Conservation (phyloP, 2,113 vertebrate species). For the Copsychus sechellarum region DNA sequence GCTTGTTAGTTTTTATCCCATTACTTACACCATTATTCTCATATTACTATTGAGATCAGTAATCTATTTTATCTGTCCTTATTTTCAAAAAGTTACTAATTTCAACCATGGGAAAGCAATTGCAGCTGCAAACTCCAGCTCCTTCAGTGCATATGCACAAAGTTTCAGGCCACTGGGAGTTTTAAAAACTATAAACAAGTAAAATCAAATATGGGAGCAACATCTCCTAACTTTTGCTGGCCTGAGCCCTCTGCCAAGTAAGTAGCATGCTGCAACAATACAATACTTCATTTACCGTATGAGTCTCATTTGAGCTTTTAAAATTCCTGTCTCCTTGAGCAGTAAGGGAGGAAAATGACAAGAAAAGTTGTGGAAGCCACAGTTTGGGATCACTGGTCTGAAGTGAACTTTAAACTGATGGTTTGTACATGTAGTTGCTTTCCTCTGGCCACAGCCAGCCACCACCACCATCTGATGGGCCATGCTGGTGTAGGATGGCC, state of each 20-base stretch:
- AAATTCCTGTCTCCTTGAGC: not conserved
- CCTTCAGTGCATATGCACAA: not conserved
- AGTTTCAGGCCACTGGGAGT: not conserved
- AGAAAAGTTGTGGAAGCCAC: not conserved
- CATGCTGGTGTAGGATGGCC: rapidly evolving
- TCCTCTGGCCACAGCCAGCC: not conserved
- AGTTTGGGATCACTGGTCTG: not conserved
- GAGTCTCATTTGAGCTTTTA: not conserved
- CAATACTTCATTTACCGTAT: not conserved
- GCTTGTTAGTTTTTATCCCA: not conserved
- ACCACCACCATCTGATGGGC: not conserved
- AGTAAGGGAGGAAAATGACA: not conserved
- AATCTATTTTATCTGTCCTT: not conserved
- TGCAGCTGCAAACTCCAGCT: not conserved
- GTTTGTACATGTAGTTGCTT: not conserved
- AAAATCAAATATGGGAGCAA: not conserved
- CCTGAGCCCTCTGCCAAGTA: not conserved
- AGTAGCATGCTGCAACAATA: not conserved
- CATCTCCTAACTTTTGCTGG: not conserved
- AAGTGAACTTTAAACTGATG: not conserved
- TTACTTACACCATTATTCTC: not conserved
- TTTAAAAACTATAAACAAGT: not conserved
- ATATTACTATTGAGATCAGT: not conserved
- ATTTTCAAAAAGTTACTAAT: not conserved
- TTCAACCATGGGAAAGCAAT: not conserved